phyloP scores from a whole-genome alignment of 92 coral and sea anemone species.

The Siderastrea radians region DNA sequence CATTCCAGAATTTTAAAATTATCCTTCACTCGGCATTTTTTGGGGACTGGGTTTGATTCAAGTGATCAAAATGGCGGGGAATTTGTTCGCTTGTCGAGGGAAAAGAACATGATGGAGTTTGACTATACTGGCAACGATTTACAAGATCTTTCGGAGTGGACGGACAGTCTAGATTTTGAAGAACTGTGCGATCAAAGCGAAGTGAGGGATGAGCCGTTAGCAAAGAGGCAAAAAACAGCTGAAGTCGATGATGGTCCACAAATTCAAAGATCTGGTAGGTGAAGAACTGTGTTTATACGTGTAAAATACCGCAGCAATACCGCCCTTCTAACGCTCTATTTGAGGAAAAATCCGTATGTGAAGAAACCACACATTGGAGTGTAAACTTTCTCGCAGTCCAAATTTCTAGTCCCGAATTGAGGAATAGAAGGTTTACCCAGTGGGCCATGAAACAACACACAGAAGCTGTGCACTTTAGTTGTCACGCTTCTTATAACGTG shows the following conservation, averaged over 20 bases:
- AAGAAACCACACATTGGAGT: too few relatives aligned
- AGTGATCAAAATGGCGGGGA: constrained; percentile 81
- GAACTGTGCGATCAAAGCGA: constrained; percentile 30
- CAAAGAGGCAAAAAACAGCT: constrained; percentile 29
- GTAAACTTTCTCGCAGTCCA: too few relatives aligned
- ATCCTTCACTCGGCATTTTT: too few relatives aligned
- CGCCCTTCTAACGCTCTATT: too few relatives aligned
- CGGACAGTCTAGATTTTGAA: constrained; percentile 78
- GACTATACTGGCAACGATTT: constrained; percentile 37
- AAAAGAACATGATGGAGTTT: constrained; percentile 62
- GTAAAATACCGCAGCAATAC: too few relatives aligned
- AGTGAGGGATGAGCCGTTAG: constrained; percentile 31
- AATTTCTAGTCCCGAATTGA: too few relatives aligned
- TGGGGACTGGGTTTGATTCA: not conserved
- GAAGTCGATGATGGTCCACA: not conserved
- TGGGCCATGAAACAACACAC: too few relatives aligned
- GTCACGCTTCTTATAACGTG: too few relatives aligned
- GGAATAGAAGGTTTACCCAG: too few relatives aligned
- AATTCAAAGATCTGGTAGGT: not conserved
- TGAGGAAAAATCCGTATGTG: too few relatives aligned
- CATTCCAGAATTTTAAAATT: too few relatives aligned
- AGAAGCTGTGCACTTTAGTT: too few relatives aligned
- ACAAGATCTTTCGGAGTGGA: constrained; percentile 79
- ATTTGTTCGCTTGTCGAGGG: constrained; percentile 41
- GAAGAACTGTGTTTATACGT: not conserved